Evolutionary conservation across 2,888 invertebrate species (phyloP), one percentile per base, ranked within the genome.

Genomic region (Syrphus vitripennis): DNA sequence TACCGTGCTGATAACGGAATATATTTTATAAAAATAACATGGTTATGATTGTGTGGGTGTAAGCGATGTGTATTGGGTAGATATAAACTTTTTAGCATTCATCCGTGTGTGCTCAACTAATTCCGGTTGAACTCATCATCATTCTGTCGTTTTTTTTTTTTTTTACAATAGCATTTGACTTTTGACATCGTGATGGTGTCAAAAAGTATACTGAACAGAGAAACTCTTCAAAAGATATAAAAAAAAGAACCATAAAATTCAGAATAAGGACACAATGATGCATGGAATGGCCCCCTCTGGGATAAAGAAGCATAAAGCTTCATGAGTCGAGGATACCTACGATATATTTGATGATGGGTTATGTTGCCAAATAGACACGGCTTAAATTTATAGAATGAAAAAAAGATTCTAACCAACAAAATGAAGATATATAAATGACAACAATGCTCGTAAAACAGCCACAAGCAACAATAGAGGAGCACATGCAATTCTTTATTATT

Each of bases 391-490:
- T n/a, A 24, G 14, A 21, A 50, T 50, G 6, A 50, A 50, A n/a
- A 59, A 45, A 19, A 50, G 10, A 40, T 59, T 24, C 55, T 37
- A 70, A 71, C 76, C n/a, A 76, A 48, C 40, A 59, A 72, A 57
- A 71, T 26, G 12, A 14, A 19, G 34, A 80, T 19, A 14, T 19
- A n/a, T 6, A 48, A 74, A 83, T 83, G 78, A 83, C 72, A 83
- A 83, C 72, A 83, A 79, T 65, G 10, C 34, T 59, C 34, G 34
- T 37, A 79, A 79, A 67, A 50, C 50, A 75, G 75, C 79, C 80
- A 50, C 69, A 76, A 81, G 84, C 81, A 84, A 81, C 84, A 84
- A 84, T 81, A 81, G n/a, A n/a, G 76, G 71, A 65, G 34, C 67
- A 65, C 63, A 75, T 79, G 75, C 65, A 63, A 80, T 84, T 42